These are phyloP conservation scores for Onychorhynchus coronatus DNA, from an alignment of 2,113 vertebrate genomes.

Conservation along the genomic window DNA sequence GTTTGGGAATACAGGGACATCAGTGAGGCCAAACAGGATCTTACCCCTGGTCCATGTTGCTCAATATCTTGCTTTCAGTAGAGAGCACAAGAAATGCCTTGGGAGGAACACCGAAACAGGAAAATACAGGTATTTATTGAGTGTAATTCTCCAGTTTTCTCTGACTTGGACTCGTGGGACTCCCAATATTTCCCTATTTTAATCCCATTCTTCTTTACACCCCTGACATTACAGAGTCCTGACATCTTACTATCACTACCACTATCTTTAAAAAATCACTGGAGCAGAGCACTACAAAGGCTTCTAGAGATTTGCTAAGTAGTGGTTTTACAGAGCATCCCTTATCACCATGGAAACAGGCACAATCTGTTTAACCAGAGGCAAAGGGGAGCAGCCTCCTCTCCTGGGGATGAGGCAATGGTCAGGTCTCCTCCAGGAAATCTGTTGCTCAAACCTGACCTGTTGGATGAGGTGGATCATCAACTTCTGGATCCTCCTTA, in stretches of 20 bases:
- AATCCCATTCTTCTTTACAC: neutral
- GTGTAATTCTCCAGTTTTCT: neutral
- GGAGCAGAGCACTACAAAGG: neutral
- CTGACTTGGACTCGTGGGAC: neutral
- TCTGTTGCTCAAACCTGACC: neutral
- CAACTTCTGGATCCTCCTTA: neutral
- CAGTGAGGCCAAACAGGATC: neutral
- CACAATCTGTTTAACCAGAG: neutral
- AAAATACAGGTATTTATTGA: neutral
- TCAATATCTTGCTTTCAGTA: neutral
- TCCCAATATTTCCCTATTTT: neutral
- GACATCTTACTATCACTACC: neutral
- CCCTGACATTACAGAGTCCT: neutral
- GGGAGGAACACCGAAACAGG: neutral
- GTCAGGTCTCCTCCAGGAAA: neutral
- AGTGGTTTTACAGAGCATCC: neutral
- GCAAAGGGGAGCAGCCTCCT: neutral
- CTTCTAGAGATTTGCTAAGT: neutral
- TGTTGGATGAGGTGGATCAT: neutral
- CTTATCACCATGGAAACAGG: neutral
- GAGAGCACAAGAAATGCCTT: neutral
- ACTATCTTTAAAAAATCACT: neutral
- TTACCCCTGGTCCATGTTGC: neutral
- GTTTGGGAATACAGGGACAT: neutral
- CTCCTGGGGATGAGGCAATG: neutral